A percentile compares a stretch with the other conserved stretches of the same genome.
These are phyloP conservation scores for Notothenia coriiceps DNA, from an alignment of 2,113 vertebrate genomes.

Conservation along the genomic window DNA sequence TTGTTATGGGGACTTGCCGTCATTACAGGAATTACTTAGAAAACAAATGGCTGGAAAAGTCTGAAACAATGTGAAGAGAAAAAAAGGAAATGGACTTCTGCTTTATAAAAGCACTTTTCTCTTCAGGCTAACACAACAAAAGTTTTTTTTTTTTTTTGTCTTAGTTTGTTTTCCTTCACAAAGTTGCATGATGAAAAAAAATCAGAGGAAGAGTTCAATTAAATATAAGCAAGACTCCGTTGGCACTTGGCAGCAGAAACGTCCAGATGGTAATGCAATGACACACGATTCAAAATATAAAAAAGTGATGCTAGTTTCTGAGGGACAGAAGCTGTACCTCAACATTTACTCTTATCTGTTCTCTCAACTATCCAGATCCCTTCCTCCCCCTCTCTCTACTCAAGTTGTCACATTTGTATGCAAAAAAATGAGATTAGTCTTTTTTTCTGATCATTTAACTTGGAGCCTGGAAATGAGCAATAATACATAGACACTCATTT, in stretches of 20 bases:
- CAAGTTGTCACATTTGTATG: constrained; percentile 6
- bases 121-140: neutral
- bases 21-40: constrained; percentile 16
- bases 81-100: neutral
- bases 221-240: constrained; percentile 38
- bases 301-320: constrained; percentile 35
- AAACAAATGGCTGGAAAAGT: constrained; percentile 43
- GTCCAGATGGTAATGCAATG: constrained; percentile 63
- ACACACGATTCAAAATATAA: constrained; percentile 10
- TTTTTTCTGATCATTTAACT: neutral
- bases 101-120: constrained; percentile 16
- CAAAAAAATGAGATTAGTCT: neutral
- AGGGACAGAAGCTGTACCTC: constrained; percentile 35
- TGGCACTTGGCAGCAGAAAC: constrained; percentile 47
- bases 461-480: constrained; percentile 28
- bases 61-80: constrained; percentile 19
- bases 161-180: neutral
- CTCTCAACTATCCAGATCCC: constrained; percentile 44
- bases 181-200: constrained; percentile 9
- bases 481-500: constrained; percentile 30
- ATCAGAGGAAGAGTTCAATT: constrained; percentile 19
- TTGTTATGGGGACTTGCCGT: constrained; percentile 27
- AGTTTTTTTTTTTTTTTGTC: neutral
- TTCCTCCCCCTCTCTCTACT: constrained; percentile 25
- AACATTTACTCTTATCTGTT: constrained; percentile 46